These are phyloP conservation scores for Scaptomyza pallida DNA, from an alignment of 1,140 invertebrate genomes.

Conservation along the genomic window DNA sequence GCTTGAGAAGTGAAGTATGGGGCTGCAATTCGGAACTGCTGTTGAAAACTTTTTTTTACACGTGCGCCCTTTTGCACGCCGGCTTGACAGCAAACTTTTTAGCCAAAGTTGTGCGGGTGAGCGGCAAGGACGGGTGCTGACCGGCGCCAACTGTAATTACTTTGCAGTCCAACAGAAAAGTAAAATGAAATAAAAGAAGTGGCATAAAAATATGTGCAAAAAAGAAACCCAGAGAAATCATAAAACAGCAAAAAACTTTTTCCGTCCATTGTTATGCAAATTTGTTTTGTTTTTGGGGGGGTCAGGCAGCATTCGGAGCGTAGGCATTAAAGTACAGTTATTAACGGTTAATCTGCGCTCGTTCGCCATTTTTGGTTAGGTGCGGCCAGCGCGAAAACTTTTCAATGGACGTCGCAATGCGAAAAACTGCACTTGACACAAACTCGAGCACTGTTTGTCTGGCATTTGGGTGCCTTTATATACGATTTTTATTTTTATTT, in stretches of 20 bases:
- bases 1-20: too few species aligned
- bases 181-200: constrained; percentile 8
- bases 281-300: constrained; percentile 50
- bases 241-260: constrained; percentile 74
- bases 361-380: constrained; percentile 31
- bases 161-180: constrained; percentile 53
- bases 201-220: constrained; percentile 2
- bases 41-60: constrained; percentile 50
- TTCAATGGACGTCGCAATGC: constrained; percentile 41
- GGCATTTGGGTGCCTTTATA: constrained; percentile 16
- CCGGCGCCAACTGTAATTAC: constrained; percentile 69
- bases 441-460: constrained; percentile 8
- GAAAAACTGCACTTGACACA: constrained; percentile 58
- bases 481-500: not conserved
- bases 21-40: constrained; percentile 6
- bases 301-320: constrained; percentile 1
- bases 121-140: constrained; percentile 19
- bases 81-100: constrained; percentile 68
- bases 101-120: constrained; percentile 1
- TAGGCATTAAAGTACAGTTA: constrained; percentile 55
- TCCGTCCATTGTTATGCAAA: constrained; percentile 70
- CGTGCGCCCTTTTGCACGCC: constrained; percentile 53
- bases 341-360: constrained; percentile 71
- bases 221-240: constrained; percentile 34
- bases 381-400: constrained; percentile 32